Percentiles rank a stretch among this genome's conserved stretches.
phyloP scores from a whole-genome alignment of 2,888 invertebrate genomes.

The Dynastes maya region DNA sequence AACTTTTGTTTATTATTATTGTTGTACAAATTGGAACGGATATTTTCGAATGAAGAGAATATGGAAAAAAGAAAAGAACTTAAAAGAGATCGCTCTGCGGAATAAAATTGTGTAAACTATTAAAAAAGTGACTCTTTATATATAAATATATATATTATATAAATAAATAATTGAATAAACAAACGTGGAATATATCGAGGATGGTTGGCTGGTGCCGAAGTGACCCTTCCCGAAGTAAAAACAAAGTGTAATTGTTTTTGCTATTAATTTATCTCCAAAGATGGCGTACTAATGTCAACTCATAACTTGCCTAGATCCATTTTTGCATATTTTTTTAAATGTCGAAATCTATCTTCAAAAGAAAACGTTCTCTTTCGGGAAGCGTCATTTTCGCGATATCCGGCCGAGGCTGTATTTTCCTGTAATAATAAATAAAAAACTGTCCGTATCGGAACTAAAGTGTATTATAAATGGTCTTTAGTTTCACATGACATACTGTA shows the following conservation, averaged over 20 bases:
- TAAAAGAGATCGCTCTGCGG: background rate
- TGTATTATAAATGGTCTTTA: slow-evolving; percentile 51
- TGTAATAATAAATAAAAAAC: slow-evolving; percentile 22
- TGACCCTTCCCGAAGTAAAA: too few relatives aligned
- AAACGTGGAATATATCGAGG: slow-evolving; percentile 26
- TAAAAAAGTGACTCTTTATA: slow-evolving; percentile 36
- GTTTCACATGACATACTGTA: slow-evolving; percentile 52
- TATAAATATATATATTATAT: slow-evolving; percentile 1
- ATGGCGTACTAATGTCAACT: too few relatives aligned
- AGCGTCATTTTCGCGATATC: too few relatives aligned
- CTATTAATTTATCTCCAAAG: too few relatives aligned
- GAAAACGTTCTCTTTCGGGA: too few relatives aligned
- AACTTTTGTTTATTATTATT: background rate
- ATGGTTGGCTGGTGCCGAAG: background rate
- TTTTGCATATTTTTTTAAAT: too few relatives aligned
- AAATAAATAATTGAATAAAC: background rate
- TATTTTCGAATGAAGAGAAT: background rate
- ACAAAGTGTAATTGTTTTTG: background rate
- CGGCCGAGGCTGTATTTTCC: slow-evolving; percentile 33
- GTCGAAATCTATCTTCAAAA: too few relatives aligned
- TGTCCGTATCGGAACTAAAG: slow-evolving; percentile 47
- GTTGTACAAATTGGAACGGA: background rate
- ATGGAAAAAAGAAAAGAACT: background rate
- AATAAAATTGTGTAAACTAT: background rate
- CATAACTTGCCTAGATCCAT: too few relatives aligned